A percentile compares a stretch with the other conserved stretches of the same genome.
These are phyloP conservation scores for Mionectes macconnelli DNA, from an alignment of 2,113 vertebrate genomes.

Conservation along the genomic window DNA sequence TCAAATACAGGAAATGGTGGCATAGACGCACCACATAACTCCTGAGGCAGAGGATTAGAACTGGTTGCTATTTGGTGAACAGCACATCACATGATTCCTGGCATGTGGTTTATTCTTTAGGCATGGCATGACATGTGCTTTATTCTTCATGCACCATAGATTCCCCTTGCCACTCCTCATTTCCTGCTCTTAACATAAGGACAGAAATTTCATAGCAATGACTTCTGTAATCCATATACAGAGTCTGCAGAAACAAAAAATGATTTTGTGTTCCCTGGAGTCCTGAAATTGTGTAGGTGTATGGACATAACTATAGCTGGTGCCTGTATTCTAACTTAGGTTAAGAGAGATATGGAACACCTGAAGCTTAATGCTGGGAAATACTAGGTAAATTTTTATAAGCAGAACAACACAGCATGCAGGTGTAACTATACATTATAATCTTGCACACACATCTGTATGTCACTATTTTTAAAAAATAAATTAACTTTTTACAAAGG, in stretches of 20 bases:
- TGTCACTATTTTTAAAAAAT: not conserved
- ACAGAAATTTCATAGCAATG: not conserved
- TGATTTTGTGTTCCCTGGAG: not conserved
- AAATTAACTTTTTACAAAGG: not conserved
- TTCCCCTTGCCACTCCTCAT: not conserved
- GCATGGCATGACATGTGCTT: not conserved
- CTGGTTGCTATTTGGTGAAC: not conserved
- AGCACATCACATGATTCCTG: not conserved
- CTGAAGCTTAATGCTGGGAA: not conserved
- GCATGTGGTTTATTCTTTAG: conserved; percentile 4
- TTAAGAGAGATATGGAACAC: not conserved
- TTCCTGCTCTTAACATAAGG: not conserved
- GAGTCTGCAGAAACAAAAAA: not conserved
- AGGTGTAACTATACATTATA: not conserved
- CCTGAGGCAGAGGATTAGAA: not conserved
- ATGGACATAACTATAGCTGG: not conserved
- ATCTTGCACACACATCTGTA: not conserved
- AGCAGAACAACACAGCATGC: not conserved
- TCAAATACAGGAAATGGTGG: not conserved
- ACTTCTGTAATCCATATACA: not conserved
- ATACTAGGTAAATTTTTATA: not conserved
- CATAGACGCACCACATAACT: not conserved
- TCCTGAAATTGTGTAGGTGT: not conserved
- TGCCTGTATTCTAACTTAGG: not conserved
- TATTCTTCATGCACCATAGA: not conserved